phyloP scores from a whole-genome alignment of 2,888 invertebrate genomes.

The Apotomis betuletana region DNA sequence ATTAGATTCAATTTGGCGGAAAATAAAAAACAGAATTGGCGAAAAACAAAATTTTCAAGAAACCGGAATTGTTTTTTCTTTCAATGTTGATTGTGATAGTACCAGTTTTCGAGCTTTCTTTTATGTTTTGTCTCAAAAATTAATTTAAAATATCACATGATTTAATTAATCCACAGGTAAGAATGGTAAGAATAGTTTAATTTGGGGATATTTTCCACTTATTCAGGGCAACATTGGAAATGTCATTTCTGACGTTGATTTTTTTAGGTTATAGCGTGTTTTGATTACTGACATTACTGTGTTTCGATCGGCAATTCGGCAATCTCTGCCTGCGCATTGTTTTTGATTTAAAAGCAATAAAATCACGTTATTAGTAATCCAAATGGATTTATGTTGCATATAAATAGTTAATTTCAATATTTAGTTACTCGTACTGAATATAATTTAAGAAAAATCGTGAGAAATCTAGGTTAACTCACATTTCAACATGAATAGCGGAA shows the following conservation, averaged over 20 bases:
- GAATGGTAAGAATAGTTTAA: no score
- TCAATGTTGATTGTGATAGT: no score
- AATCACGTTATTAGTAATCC: neutral
- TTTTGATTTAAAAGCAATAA: neutral
- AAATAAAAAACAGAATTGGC: no score
- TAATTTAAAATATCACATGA: no score
- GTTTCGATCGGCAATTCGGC: constrained; percentile 5
- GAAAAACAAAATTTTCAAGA: no score
- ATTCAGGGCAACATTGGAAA: neutral
- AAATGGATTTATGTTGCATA: neutral
- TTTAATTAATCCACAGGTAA: no score
- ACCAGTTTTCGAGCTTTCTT: no score
- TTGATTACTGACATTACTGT: neutral
- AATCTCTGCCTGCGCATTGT: neutral
- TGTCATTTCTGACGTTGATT: constrained; percentile 14
- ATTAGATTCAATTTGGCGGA: no score
- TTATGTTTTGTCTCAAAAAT: no score
- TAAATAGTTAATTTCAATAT: neutral
- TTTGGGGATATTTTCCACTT: neutral
- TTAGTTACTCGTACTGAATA: neutral
- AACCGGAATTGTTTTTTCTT: no score
- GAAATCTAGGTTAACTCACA: constrained; percentile 22
- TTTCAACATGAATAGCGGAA: constrained; percentile 28
- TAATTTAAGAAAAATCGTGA: constrained; percentile 4
- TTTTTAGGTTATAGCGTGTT: constrained; percentile 15